A percentile compares a stretch with the other conserved stretches of the same genome.
Evolutionary conservation across 2,113 vertebrate species (phyloP).

Genomic region (Dascyllus trimaculatus): DNA sequence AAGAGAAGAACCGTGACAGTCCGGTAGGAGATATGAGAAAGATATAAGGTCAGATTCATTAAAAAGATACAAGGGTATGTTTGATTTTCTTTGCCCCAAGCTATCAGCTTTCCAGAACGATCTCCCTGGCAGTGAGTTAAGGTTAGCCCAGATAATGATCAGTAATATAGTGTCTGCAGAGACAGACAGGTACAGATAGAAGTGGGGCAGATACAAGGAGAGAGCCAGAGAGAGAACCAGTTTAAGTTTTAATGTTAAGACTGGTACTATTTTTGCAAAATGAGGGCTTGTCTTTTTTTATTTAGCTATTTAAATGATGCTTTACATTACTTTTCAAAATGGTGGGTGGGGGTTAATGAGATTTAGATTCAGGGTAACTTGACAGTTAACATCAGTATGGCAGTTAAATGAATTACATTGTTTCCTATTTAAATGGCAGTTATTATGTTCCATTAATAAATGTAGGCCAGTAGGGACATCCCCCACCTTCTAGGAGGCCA

Average conservation of each 20-base stretch:
- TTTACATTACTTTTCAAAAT: no score
- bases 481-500: no score
- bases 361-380: no score
- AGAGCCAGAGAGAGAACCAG: not conserved
- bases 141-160: slow-evolving; percentile 74
- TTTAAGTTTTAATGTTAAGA: not conserved
- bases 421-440: no score
- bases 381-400: no score
- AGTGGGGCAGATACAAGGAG: slow-evolving; percentile 10
- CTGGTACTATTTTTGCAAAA: slow-evolving; percentile 8
- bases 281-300: not conserved
- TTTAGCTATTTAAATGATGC: not conserved
- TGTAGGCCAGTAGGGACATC: no score
- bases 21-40: slow-evolving; percentile 51
- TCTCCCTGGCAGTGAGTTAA: slow-evolving; percentile 55
- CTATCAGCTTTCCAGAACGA: slow-evolving; percentile 61
- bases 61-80: slow-evolving; percentile 75
- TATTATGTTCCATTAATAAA: no score
- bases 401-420: no score
- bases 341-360: no score
- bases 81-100: slow-evolving; percentile 69
- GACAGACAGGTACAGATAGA: slow-evolving; percentile 25
- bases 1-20: slow-evolving; percentile 60
- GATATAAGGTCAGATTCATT: slow-evolving; percentile 78
- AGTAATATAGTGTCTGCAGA: slow-evolving; percentile 62